phyloP scores from a whole-genome alignment of 2,797 vertebrate genomes.

The Myotis daubentonii region DNA sequence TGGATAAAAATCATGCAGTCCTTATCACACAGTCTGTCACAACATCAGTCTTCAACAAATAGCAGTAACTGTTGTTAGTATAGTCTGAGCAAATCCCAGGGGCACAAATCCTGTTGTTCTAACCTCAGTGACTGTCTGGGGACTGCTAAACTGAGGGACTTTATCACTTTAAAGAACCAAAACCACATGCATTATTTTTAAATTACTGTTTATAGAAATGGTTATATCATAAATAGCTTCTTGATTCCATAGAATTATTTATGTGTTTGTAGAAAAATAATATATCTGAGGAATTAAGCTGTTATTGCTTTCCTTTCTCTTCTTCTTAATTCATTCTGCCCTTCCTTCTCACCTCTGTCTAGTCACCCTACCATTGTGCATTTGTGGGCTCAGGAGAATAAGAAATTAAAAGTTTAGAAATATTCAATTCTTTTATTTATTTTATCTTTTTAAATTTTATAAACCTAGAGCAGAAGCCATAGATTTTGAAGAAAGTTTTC shows the following conservation, averaged over 20 bases:
- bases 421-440: background rate
- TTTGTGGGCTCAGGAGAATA: background rate
- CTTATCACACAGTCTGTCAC: background rate
- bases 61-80: slow-evolving; percentile 51
- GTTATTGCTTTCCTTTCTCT: background rate
- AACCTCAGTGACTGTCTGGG: background rate
- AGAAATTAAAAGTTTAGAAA: slow-evolving; percentile 17
- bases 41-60: background rate
- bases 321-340: background rate
- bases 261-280: background rate
- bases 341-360: background rate
- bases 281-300: background rate
- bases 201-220: slow-evolving; percentile 45
- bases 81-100: background rate
- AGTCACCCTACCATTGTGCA: background rate
- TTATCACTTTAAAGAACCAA: background rate
- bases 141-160: background rate
- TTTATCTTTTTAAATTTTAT: background rate
- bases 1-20: background rate
- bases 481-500: background rate
- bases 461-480: background rate
- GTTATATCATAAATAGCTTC: slow-evolving; percentile 34
- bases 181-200: slow-evolving; percentile 63
- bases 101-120: background rate
- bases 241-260: slow-evolving; percentile 3